Evolutionary conservation across 2,113 vertebrate species (phyloP).

Genomic region (Prinia subflava): DNA sequence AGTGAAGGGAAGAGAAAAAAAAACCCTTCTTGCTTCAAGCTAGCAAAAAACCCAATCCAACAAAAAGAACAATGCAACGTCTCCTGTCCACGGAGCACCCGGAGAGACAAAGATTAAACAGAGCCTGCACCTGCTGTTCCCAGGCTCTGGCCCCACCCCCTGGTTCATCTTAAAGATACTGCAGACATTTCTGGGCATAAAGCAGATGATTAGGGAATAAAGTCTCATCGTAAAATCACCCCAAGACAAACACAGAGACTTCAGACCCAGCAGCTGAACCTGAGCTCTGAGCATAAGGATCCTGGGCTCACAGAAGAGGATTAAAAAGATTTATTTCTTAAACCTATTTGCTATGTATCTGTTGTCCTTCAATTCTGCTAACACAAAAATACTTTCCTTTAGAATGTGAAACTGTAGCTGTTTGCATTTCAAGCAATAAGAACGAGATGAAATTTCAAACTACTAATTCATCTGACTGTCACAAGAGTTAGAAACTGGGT

Average conservation of each 20-base stretch:
- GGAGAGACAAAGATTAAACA: background rate
- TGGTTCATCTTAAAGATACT: background rate
- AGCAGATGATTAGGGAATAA: background rate
- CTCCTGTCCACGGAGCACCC: rapidly evolving
- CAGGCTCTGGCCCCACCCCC: background rate
- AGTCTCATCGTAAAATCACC: background rate
- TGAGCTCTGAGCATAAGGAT: background rate
- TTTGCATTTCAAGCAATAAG: background rate
- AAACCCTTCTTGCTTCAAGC: background rate
- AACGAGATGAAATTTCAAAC: background rate
- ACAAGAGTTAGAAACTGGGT: background rate
- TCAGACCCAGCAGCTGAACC: background rate
- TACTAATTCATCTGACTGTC: background rate
- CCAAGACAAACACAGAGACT: background rate
- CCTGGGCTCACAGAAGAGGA: background rate
- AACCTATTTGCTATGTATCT: background rate
- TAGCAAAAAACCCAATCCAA: background rate
- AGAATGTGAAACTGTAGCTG: background rate
- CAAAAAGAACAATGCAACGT: background rate
- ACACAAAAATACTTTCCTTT: background rate
- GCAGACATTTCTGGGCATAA: background rate
- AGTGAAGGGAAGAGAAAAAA: background rate
- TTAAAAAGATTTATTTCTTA: background rate
- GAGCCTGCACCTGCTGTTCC: too few species aligned
- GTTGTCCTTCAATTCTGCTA: background rate